Evolutionary conservation across 2,113 vertebrate species (phyloP).

Genomic region (Myiozetetes cayanensis): DNA sequence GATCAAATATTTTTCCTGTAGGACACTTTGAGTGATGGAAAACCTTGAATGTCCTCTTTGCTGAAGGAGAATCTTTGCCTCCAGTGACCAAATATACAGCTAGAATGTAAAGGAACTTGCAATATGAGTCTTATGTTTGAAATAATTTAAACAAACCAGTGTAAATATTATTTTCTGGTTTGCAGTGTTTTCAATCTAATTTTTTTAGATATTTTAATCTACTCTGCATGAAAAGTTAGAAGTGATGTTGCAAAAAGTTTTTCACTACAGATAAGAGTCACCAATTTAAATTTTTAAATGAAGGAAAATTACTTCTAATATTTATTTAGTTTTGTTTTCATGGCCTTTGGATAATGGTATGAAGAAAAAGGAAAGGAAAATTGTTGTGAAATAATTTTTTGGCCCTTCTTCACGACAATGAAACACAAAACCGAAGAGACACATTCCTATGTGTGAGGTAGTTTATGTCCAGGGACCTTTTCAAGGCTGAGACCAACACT

Average conservation of each 20-base stretch:
- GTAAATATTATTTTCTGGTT: neutral
- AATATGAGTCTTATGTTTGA: neutral
- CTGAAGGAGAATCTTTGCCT: neutral
- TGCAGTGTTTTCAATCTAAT: neutral
- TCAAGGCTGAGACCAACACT: neutral
- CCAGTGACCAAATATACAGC: neutral
- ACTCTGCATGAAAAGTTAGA: neutral
- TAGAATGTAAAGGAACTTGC: neutral
- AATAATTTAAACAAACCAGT: neutral
- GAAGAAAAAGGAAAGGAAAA: neutral
- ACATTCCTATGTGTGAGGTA: neutral
- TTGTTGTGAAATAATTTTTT: neutral
- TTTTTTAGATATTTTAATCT: neutral
- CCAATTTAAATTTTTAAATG: neutral
- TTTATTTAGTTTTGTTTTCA: neutral
- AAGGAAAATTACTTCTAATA: neutral
- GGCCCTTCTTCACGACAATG: neutral
- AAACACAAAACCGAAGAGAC: neutral
- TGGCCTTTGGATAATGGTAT: neutral
- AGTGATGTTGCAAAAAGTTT: neutral
- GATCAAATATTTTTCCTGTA: neutral
- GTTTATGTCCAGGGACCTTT: neutral
- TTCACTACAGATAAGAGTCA: neutral
- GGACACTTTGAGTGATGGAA: neutral
- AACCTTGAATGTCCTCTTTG: neutral